Conservation (phyloP, 2,888 invertebrate species). For the Cistogaster globosa region DNA sequence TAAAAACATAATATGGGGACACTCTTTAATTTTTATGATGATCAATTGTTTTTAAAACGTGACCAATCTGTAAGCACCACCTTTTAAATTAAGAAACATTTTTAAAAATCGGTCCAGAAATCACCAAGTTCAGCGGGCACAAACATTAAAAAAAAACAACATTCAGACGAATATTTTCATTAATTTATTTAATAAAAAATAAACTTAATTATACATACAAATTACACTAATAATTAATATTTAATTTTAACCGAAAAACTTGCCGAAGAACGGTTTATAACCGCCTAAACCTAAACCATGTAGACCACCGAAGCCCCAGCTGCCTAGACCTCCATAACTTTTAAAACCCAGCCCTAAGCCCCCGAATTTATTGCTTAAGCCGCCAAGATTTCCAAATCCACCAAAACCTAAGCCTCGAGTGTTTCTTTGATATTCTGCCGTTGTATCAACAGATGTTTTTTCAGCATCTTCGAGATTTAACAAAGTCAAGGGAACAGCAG, state of each 20-base stretch:
- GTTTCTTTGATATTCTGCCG: constrained; percentile 70
- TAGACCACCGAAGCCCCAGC: constrained; percentile 74
- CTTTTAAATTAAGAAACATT: too few relatives aligned
- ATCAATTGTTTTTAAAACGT: too few relatives aligned
- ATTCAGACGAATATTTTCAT: neutral
- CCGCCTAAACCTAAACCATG: constrained; percentile 73
- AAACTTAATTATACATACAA: constrained; percentile 32
- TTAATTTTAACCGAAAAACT: constrained; percentile 62
- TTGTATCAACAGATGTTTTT: constrained; percentile 41
- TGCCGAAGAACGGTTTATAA: constrained; percentile 76
- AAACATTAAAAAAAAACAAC: too few relatives aligned
- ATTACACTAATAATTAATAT: constrained; percentile 8
- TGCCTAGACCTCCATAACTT: constrained; percentile 72
- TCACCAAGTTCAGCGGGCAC: too few relatives aligned
- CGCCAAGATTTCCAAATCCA: constrained; percentile 71
- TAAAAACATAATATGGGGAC: too few relatives aligned
- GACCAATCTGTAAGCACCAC: too few relatives aligned
- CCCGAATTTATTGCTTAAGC: constrained; percentile 70
- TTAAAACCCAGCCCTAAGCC: constrained; percentile 73
- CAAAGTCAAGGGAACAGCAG: constrained; percentile 72
- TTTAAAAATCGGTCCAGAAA: too few relatives aligned
- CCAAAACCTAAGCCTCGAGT: constrained; percentile 75
- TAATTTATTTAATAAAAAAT: constrained; percentile 55
- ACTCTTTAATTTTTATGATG: too few relatives aligned
- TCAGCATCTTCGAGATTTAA: constrained; percentile 74